Conservation (phyloP, 2,797 vertebrate genomes). For the Semaprochilodus insignis region DNA sequence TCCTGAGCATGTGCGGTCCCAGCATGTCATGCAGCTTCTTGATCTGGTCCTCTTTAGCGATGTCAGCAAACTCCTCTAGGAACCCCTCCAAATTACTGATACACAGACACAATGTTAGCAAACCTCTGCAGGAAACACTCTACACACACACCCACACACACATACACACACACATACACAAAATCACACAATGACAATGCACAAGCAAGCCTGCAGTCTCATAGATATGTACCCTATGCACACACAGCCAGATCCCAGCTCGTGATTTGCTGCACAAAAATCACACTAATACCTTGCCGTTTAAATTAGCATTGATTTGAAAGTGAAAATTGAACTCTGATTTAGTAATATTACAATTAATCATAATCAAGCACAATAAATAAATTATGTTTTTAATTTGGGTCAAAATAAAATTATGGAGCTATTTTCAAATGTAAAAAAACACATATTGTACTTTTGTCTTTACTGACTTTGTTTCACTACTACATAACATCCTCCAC, state of each 20-base stretch:
- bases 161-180: slow-evolving; percentile 68
- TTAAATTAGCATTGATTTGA: neutral
- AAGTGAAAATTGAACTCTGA: neutral
- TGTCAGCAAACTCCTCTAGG: slow-evolving; percentile 98
- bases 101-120: slow-evolving; percentile 34
- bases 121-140: neutral
- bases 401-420: too few species aligned
- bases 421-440: too few species aligned
- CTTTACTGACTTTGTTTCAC: neutral
- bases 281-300: neutral
- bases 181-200: slow-evolving; percentile 81
- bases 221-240: too few species aligned
- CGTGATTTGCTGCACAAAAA: neutral
- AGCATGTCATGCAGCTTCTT: slow-evolving; percentile 99
- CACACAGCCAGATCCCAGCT: too few species aligned
- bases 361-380: too few species aligned
- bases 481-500: neutral
- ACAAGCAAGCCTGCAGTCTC: neutral
- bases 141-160: neutral
- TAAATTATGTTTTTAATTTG: neutral
- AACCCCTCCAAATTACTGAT: slow-evolving; percentile 95
- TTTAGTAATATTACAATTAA: too few species aligned
- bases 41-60: slow-evolving; percentile 99
- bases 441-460: neutral
- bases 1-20: slow-evolving; percentile 96